Conservation (phyloP, 2,888 invertebrate genomes). For the Cremastinae sp. region DNA sequence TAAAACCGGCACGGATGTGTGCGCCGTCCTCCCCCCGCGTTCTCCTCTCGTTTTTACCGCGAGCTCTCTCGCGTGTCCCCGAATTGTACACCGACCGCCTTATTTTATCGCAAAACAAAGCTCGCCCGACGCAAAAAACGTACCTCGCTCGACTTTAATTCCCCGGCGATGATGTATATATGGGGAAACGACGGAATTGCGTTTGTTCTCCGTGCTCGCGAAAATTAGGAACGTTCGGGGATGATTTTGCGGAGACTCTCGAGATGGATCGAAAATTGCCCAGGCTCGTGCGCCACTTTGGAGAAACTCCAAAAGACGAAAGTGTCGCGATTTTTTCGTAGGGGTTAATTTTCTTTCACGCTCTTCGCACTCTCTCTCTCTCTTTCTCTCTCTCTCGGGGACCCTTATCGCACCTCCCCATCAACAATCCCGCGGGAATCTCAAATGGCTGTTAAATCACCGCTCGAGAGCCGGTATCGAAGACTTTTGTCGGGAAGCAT, state of each 20-base stretch:
- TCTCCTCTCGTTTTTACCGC: slow-evolving; percentile 1
- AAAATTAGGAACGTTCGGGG: no score
- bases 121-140: background rate
- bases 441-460: slow-evolving; percentile 80
- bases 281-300: no score
- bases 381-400: slow-evolving; percentile 4
- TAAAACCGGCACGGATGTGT: slow-evolving; percentile 20
- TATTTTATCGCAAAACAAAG: slow-evolving; percentile 35
- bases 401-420: background rate
- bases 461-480: slow-evolving; percentile 73
- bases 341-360: slow-evolving; percentile 17
- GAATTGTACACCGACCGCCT: slow-evolving; percentile 33
- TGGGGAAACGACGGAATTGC: no score
- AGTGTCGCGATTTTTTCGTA: no score
- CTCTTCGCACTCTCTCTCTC: background rate
- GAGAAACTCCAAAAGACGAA: no score
- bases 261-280: no score
- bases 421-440: slow-evolving; percentile 67
- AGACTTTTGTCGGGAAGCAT: slow-evolving; percentile 78
- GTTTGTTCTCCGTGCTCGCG: no score
- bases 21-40: slow-evolving; percentile 31
- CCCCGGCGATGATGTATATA: background rate
- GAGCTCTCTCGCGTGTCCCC: slow-evolving; percentile 9
- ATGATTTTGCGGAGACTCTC: no score
- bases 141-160: no score